phyloP scores from a whole-genome alignment of 2,113 vertebrate species.

The Picathartes gymnocephalus region DNA sequence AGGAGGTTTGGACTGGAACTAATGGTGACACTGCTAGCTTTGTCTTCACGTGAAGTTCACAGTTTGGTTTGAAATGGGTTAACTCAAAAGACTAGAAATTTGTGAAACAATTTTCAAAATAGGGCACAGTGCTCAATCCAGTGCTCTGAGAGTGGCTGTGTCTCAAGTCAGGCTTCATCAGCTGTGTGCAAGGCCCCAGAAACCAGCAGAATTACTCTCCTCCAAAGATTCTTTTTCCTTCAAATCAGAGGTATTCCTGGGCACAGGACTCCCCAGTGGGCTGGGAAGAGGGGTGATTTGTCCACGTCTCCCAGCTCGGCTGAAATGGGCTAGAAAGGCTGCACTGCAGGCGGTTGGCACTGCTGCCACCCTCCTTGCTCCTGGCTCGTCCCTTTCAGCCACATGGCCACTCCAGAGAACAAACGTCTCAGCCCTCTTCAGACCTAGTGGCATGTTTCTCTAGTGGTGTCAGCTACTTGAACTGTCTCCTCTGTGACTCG shows the following conservation, averaged over 20 bases:
- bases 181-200: background rate
- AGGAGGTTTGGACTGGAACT: background rate
- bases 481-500: background rate
- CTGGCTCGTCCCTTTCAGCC: background rate
- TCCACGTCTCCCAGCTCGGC: background rate
- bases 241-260: background rate
- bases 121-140: background rate
- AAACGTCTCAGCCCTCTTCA: background rate
- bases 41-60: background rate
- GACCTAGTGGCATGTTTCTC: background rate
- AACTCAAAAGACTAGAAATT: background rate
- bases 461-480: slow-evolving; percentile 21
- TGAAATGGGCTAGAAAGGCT: background rate
- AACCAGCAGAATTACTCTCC: background rate
- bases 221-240: background rate
- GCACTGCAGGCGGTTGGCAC: background rate
- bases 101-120: background rate
- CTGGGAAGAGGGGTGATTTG: background rate
- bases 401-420: background rate
- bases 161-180: background rate
- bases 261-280: background rate
- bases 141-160: background rate
- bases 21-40: background rate
- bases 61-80: background rate
- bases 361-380: background rate